Evolutionary conservation across 2,888 invertebrate genomes (phyloP), one percentile per base, ranked within the genome.

Genomic region (Griposia aprilina): DNA sequence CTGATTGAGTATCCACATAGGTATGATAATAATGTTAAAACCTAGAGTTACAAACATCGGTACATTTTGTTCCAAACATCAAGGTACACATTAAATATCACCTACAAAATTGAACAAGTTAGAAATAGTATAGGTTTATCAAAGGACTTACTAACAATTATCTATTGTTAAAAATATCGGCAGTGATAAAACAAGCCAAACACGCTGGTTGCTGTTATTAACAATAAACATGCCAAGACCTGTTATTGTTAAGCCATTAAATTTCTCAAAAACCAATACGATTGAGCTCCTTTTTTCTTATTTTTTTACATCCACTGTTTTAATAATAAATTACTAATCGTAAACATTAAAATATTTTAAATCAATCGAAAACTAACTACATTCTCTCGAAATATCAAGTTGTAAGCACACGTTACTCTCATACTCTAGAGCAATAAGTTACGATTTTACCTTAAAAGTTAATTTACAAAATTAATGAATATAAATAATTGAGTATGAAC

Each of bases 91-190:
- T 93, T 96, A 96, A 94, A 96, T 94, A 95, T 96, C 94, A 94
- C 93, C 96, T 96, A 96, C 96, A 96, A 96, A 96, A 96, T 96
- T 96, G 96, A 96, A 96, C 96, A 95, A 96, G 95, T 96, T 95
- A 96, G 96, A 96, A 95, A 96, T 95, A 95, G 95, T 95, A 95
- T 95, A 96, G 94, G 90, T 95, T 94, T 97, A 96, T 96, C 95
- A 97, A 97, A 97, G 94, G 92, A 93, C 95, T 96, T 94, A 94
- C 91, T 94, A 93, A 93, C 91, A 90, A 91, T 83, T 90, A 91
- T 90, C 92, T 92, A 93, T 94, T 94, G 94, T 94, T 94, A 93
- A 93, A 93, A 94, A 92, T 93, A 95, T 92, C 94, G 97, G 97
- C 97, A 97, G 97, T 97, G 96, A 95, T 94, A 93, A 93, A 94